Conservation (phyloP, 2,113 vertebrate species). For the Gulo gulo region DNA sequence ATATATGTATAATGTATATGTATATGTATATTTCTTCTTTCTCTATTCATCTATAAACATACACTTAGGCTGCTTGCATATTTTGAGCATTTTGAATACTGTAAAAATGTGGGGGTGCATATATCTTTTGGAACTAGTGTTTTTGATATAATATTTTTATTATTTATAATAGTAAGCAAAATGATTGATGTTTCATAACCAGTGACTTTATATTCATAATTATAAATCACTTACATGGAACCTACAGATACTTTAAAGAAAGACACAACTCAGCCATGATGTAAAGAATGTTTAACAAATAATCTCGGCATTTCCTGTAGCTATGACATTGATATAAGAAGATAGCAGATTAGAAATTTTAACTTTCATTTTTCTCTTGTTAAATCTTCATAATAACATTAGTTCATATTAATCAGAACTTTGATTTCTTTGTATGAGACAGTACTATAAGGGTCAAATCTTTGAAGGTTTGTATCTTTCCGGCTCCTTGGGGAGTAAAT, state of each 20-base stretch:
- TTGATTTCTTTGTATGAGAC: background rate
- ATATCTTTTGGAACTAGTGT: no score
- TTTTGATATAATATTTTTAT: no score
- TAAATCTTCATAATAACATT: background rate
- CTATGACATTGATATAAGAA: background rate
- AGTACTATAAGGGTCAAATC: background rate
- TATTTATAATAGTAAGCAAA: no score
- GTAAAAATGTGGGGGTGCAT: no score
- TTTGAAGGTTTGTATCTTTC: background rate
- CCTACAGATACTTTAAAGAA: background rate
- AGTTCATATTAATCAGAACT: background rate
- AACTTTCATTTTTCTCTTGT: background rate
- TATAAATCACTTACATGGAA: background rate
- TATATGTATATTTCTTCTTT: no score
- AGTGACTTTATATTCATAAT: background rate
- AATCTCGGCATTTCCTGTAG: background rate
- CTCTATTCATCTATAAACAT: no score
- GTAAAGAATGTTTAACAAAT: background rate
- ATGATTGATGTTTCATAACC: no score
- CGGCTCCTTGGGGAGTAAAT: background rate
- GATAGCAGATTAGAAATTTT: background rate
- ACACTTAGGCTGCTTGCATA: no score
- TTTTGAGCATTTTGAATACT: no score
- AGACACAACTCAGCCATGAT: background rate
- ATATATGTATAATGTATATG: no score